Evolutionary conservation across 2,113 vertebrate species (phyloP), one percentile per base, ranked within the genome.

Genomic region (Alexandromys fortis): DNA sequence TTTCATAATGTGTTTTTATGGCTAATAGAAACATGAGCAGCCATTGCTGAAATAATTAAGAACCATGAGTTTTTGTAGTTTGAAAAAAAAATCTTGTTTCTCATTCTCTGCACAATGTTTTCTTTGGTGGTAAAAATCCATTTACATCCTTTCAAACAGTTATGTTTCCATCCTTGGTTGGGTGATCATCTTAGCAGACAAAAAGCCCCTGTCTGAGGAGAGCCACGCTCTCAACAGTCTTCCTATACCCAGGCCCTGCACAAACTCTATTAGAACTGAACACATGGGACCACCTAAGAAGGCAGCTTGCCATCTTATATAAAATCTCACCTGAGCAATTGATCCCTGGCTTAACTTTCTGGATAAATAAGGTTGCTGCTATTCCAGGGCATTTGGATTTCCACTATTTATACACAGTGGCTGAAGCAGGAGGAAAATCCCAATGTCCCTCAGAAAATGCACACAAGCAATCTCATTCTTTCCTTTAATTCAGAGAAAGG

Each of bases 1-100:
- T 86, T 67, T 47, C 63, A 86, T 92, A 91, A 78, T 24, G 79
- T 92, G 45, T 58, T 86, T 94, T 88, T 42, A 79, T n/a, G 26
- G 21, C 82, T 93, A 76, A 82, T 28, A 24, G 70, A 38, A 88
- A 76, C 86, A 92, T 7, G 52, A 67, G 93, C 63, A 81, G 83
- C 5, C 22, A 76, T 13, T 35, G 73, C 45, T 72, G 47, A 93
- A 89, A 85, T 88, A 94, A 92, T 67, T 76, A 92, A 78, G 26
- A 90, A n/a, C 17, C 22, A 82, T 4, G 52, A 9, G 16, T 63
- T 88, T 92, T 83, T 49, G 75, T 7, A 94, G 30, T 55, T 92
- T 81, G 70, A 95, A 95, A 19, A 95, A 19, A 90, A 70, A 87
- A 49, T 49, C 4, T 47, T 38, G 5, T 1, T 63, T 95, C 9